A percentile compares a stretch with the other conserved stretches of the same genome.
These are phyloP conservation scores for Ceramica pisi DNA, from an alignment of 2,888 invertebrate species.

Conservation along the genomic window DNA sequence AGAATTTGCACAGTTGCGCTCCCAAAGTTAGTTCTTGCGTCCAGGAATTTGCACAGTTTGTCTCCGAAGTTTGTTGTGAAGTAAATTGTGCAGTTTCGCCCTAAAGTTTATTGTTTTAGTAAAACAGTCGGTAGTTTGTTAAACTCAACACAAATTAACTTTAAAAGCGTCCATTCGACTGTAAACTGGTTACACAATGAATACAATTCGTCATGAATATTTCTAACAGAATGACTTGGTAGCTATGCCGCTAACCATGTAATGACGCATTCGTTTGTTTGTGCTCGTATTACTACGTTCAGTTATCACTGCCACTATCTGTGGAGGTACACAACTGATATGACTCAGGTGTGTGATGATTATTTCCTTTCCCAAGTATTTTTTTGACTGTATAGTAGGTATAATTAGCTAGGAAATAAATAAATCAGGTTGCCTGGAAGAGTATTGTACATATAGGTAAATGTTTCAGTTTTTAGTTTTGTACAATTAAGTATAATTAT, in stretches of 20 bases:
- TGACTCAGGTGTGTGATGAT: slow-evolving; percentile 12
- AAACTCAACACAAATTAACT: slow-evolving; percentile 8
- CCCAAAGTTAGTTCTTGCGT: not conserved
- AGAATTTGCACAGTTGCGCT: not conserved
- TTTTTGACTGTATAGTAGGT: slow-evolving; percentile 20
- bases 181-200: not conserved
- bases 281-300: not conserved
- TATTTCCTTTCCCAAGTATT: slow-evolving; percentile 6
- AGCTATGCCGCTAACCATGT: not conserved
- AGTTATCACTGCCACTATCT: slow-evolving; percentile 34
- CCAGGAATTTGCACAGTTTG: not conserved
- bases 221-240: slow-evolving; percentile 11
- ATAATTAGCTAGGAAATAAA: too few species aligned
- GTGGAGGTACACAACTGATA: slow-evolving; percentile 28
- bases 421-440: too few species aligned
- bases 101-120: not conserved
- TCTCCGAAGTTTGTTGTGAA: not conserved
- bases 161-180: slow-evolving; percentile 3
- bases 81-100: not conserved
- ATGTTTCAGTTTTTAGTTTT: too few species aligned
- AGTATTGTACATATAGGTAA: too few species aligned
- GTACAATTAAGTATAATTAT: too few species aligned
- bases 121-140: not conserved
- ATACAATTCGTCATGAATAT: slow-evolving; percentile 15
- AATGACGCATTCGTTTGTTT: slow-evolving; percentile 39